A percentile compares a stretch with the other conserved stretches of the same genome.
Conservation (phyloP, 2,113 vertebrate genomes). For the Campylorhamphus procurvoides region DNA sequence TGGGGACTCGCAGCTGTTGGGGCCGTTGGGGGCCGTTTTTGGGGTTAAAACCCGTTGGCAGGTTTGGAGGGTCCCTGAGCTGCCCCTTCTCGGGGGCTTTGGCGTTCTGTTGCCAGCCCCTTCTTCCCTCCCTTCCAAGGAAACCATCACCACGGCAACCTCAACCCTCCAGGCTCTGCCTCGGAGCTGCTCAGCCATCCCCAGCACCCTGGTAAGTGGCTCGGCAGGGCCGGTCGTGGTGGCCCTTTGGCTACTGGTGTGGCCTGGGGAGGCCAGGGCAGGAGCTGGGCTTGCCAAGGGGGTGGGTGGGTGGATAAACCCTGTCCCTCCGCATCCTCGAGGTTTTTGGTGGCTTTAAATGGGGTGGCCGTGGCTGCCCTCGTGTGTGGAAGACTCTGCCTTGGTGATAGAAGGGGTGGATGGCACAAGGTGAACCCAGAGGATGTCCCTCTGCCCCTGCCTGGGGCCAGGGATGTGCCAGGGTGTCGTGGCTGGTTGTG, state of each 20-base stretch:
- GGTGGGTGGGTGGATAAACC: rapidly evolving
- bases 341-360: neutral
- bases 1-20: neutral
- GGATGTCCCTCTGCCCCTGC: neutral
- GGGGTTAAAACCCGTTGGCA: neutral
- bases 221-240: neutral
- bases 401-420: neutral
- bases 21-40: neutral
- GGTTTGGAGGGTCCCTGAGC: rapidly evolving
- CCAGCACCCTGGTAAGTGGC: neutral
- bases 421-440: neutral
- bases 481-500: rapidly evolving
- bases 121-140: neutral
- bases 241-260: neutral
- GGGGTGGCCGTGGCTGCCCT: rapidly evolving
- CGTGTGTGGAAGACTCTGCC: rapidly evolving
- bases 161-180: neutral
- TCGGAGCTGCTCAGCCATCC: neutral
- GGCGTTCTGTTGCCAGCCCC: neutral
- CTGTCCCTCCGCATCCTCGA: rapidly evolving
- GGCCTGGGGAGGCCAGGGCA: neutral
- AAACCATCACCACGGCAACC: conserved; percentile 63
- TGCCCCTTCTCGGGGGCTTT: neutral
- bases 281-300: neutral
- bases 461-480: rapidly evolving